These are phyloP conservation scores for Drosophila erecta DNA, from an alignment of 1,140 invertebrate species.

Conservation along the genomic window DNA sequence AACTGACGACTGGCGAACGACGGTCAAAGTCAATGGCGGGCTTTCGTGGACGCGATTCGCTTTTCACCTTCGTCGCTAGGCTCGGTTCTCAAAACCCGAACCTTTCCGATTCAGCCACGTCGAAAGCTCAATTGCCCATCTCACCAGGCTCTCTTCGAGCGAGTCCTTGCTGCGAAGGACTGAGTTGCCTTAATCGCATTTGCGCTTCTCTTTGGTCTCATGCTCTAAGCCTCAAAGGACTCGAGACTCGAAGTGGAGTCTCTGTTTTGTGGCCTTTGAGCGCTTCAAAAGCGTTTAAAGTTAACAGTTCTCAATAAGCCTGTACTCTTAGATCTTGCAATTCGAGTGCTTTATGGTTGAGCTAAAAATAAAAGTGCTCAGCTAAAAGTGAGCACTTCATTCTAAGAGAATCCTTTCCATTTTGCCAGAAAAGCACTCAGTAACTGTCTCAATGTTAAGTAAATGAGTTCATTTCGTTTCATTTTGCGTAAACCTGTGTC, in stretches of 20 bases:
- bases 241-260: no score
- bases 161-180: neutral
- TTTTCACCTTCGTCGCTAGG: conserved; percentile 39
- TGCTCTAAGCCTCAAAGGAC: neutral
- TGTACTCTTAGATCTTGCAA: neutral
- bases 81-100: neutral
- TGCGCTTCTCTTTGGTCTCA: neutral
- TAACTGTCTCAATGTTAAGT: neutral
- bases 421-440: neutral
- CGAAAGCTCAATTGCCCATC: conserved; percentile 5
- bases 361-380: neutral
- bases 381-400: neutral
- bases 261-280: neutral
- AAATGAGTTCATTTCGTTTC: neutral
- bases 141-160: neutral
- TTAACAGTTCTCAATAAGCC: neutral
- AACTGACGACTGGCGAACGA: conserved; percentile 55
- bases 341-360: neutral
- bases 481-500: no score
- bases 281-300: no score
- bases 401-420: neutral
- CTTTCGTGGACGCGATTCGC: conserved; percentile 21
- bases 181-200: neutral
- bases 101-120: neutral
- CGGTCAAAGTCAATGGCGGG: conserved; percentile 52